Conservation (phyloP, 1,140 invertebrate species). For the Zaprionus vittiger region DNA sequence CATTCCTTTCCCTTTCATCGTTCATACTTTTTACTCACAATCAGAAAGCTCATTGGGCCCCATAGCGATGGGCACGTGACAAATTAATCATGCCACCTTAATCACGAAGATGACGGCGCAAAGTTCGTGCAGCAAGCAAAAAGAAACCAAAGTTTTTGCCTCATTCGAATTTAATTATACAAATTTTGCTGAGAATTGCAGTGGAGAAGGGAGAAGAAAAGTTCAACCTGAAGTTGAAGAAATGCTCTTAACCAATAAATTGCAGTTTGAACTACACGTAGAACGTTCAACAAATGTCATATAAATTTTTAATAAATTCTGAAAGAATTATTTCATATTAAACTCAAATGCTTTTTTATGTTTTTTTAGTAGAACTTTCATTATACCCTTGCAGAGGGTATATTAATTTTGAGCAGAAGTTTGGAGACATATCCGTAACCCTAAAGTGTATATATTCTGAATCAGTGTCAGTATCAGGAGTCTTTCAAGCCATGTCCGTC, state of each 20-base stretch:
- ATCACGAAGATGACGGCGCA: constrained; percentile 40
- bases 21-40: constrained; percentile 57
- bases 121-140: constrained; percentile 24
- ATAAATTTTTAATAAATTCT: too few species aligned
- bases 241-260: neutral
- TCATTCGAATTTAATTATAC: constrained; percentile 20
- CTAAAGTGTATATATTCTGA: too few species aligned
- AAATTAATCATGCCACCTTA: constrained; percentile 52
- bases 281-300: too few species aligned
- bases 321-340: too few species aligned
- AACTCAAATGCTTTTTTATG: too few species aligned
- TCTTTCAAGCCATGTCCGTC: too few species aligned
- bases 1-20: constrained; percentile 30
- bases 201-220: neutral
- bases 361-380: neutral
- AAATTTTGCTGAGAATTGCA: constrained; percentile 18
- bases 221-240: neutral
- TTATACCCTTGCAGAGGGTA: too few species aligned
- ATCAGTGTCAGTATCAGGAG: too few species aligned
- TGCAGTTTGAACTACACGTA: neutral
- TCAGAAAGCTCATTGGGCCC: constrained; percentile 55
- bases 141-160: constrained; percentile 16
- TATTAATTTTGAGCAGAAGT: neutral
- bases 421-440: too few species aligned
- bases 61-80: constrained; percentile 47